Evolutionary conservation across 1,140 invertebrate species (phyloP).

Genomic region (Penaeus japonicus): DNA sequence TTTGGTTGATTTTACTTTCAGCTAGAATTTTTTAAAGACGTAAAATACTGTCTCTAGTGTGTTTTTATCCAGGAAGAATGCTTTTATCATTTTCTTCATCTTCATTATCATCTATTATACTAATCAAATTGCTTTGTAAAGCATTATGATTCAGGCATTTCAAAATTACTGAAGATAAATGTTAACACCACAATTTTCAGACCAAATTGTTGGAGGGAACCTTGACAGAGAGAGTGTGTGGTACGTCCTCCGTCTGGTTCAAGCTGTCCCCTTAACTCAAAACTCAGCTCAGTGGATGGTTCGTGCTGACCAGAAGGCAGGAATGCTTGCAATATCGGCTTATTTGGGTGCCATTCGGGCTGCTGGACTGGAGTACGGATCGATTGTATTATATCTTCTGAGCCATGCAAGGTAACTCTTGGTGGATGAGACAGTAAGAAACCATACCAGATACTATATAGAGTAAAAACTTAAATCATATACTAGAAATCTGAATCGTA

Average conservation of each 20-base stretch:
- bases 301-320: slow-evolving; percentile 21
- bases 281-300: slow-evolving; percentile 27
- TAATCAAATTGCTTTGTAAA: too few relatives aligned
- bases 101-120: too few relatives aligned
- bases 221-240: slow-evolving; percentile 38
- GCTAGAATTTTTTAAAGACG: too few relatives aligned
- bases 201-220: slow-evolving; percentile 38
- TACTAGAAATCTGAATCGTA: neutral
- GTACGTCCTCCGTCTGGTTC: slow-evolving; percentile 48
- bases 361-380: slow-evolving; percentile 62
- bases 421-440: neutral
- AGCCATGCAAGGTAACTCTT: slow-evolving; percentile 63
- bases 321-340: slow-evolving; percentile 59
- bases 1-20: too few relatives aligned
- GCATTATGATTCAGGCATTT: too few relatives aligned
- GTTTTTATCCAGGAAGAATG: neutral
- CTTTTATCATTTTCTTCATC: too few relatives aligned
- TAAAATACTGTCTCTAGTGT: too few relatives aligned
- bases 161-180: too few relatives aligned
- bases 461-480: neutral
- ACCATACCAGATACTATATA: neutral
- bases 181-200: neutral
- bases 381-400: slow-evolving; percentile 64
- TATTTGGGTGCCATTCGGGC: slow-evolving; percentile 66
- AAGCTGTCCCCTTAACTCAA: slow-evolving; percentile 36